Conservation (phyloP, 2,113 vertebrate genomes). For the Phaethornis superciliosus region DNA sequence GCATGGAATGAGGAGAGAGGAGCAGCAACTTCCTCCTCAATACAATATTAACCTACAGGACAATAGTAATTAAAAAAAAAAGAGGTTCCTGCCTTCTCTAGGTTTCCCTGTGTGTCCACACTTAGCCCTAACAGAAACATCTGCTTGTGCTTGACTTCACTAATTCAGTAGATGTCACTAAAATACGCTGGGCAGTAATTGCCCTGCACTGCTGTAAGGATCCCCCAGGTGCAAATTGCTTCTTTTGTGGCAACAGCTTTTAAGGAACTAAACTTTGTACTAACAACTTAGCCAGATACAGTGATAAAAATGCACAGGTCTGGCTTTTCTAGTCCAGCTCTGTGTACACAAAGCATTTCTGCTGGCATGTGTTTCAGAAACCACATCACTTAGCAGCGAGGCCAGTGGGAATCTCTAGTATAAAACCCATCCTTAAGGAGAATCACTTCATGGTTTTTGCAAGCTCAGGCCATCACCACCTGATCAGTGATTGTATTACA, state of each 20-base stretch:
- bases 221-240: background rate
- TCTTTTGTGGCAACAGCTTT: background rate
- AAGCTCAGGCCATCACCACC: background rate
- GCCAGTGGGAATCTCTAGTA: background rate
- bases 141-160: background rate
- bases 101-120: background rate
- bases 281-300: background rate
- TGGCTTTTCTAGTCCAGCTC: background rate
- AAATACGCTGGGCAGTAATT: background rate
- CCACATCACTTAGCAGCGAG: background rate
- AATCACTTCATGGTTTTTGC: background rate
- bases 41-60: background rate
- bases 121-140: background rate
- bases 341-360: background rate
- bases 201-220: background rate
- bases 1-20: background rate
- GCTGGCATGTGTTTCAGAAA: background rate
- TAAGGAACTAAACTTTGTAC: background rate
- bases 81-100: background rate
- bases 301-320: fast-evolving
- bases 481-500: background rate
- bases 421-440: background rate
- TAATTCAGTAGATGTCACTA: background rate
- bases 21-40: background rate
- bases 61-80: background rate